Evolutionary conservation across 2,113 vertebrate species (phyloP).

Genomic region (Oxygymnocypris stewartii): DNA sequence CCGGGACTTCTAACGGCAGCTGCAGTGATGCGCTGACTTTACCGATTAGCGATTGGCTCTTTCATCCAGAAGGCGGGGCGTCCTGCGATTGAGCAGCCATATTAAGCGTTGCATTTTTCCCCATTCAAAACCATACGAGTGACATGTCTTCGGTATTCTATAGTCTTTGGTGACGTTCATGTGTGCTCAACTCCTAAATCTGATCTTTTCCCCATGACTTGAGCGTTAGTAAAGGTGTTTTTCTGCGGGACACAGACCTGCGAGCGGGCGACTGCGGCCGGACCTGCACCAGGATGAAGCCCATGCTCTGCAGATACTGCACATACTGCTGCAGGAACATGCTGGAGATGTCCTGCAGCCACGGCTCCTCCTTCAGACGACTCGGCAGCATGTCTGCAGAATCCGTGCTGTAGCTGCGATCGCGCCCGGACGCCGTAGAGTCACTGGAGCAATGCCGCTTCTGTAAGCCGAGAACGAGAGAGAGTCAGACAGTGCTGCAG

Average conservation of each 20-base stretch:
- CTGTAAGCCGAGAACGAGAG: constrained; percentile 64
- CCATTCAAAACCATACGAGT: too few species aligned
- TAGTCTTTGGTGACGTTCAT: too few species aligned
- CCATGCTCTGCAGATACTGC: constrained; percentile 97
- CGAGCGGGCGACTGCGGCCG: constrained; percentile 88
- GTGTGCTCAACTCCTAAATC: too few species aligned
- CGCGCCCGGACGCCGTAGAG: constrained; percentile 82
- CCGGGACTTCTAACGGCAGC: too few species aligned
- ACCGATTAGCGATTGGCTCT: too few species aligned
- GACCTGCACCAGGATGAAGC: constrained; percentile 94
- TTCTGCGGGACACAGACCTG: constrained; percentile 57
- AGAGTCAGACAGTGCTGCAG: not conserved
- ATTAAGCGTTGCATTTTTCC: too few species aligned
- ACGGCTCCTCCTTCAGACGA: constrained; percentile 83
- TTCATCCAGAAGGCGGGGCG: too few species aligned
- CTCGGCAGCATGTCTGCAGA: constrained; percentile 79
- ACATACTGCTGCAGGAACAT: constrained; percentile 95
- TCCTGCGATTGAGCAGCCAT: too few species aligned
- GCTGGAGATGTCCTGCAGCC: constrained; percentile 91
- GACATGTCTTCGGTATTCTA: too few species aligned
- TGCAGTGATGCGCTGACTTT: too few species aligned
- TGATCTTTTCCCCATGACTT: too few species aligned
- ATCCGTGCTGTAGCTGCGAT: constrained; percentile 87
- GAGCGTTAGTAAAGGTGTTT: too few species aligned
- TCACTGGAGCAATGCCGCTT: constrained; percentile 91